Evolutionary conservation across 1,140 invertebrate species (phyloP).

Genomic region (Trichoplusia ni): DNA sequence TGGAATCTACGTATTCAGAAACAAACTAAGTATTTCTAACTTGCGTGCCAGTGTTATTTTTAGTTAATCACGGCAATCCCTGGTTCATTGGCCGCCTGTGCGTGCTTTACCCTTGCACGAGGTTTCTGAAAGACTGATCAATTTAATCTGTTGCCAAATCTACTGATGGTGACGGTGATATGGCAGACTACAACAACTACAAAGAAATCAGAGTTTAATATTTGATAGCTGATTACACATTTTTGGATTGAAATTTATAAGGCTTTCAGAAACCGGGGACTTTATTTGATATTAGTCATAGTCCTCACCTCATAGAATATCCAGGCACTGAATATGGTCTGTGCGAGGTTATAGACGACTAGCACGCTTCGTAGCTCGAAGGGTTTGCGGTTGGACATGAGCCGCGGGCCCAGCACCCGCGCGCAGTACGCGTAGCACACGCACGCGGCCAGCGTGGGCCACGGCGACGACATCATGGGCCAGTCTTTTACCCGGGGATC

Average conservation of each 20-base stretch:
- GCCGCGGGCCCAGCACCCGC: conserved; percentile 89
- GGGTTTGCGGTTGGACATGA: conserved; percentile 95
- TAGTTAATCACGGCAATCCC: conserved; percentile 16
- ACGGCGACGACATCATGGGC: conserved; percentile 95
- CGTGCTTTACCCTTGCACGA: neutral
- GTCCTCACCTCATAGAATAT: conserved; percentile 95
- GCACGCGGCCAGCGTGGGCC: conserved; percentile 92
- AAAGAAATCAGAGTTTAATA: too few species aligned
- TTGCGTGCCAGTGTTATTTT: neutral
- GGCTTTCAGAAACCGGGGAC: too few species aligned
- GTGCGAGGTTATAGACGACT: conserved; percentile 93
- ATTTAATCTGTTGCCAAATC: too few species aligned
- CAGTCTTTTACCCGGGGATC: conserved; percentile 95
- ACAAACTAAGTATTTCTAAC: neutral
- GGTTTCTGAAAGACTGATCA: neutral
- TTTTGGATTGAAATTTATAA: too few species aligned
- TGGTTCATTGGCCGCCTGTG: conserved; percentile 13
- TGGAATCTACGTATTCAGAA: too few species aligned
- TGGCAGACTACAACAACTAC: too few species aligned
- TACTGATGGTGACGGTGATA: too few species aligned
- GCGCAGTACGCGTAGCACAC: conserved; percentile 93
- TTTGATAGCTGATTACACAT: too few species aligned
- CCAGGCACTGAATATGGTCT: conserved; percentile 95
- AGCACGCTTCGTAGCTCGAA: conserved; percentile 91
- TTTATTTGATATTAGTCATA: too few species aligned